Evolutionary conservation across 2,113 vertebrate genomes (phyloP).

Genomic region (Cromileptes altivelis): DNA sequence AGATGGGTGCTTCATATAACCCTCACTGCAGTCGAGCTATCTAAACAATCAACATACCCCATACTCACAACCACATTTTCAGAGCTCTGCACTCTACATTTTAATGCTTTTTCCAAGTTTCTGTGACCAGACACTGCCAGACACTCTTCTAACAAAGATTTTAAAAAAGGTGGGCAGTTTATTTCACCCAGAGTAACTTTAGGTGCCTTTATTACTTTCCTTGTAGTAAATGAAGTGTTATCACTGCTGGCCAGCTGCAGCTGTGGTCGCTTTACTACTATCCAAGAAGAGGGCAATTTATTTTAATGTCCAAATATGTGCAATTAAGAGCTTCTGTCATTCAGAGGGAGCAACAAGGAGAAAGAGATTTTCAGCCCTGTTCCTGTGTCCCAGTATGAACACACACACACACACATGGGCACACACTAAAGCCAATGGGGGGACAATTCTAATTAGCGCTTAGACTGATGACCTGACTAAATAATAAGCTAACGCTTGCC

Average conservation of each 20-base stretch:
- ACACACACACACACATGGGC: neutral
- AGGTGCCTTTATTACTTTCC: conserved; percentile 18
- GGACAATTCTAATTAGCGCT: conserved; percentile 65
- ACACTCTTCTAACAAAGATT: conserved; percentile 15
- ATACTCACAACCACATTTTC: neutral
- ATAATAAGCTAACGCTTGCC: conserved; percentile 61
- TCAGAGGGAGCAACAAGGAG: conserved; percentile 13
- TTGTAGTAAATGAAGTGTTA: conserved; percentile 52
- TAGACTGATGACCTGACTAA: conserved; percentile 65
- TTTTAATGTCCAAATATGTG: conserved; percentile 50
- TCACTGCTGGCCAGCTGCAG: conserved; percentile 58
- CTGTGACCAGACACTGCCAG: neutral
- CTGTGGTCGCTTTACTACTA: conserved; percentile 11
- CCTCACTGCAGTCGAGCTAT: neutral
- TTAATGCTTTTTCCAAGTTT: neutral
- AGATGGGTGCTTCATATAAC: neutral
- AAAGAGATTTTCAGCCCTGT: conserved; percentile 3
- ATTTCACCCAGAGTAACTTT: conserved; percentile 5
- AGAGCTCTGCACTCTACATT: neutral
- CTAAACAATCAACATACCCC: neutral
- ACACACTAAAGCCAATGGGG: conserved; percentile 25
- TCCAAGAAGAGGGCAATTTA: conserved; percentile 46
- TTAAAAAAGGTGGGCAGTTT: conserved; percentile 7
- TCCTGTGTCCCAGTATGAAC: neutral
- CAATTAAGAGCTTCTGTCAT: conserved; percentile 42